Evolutionary conservation across 2,888 invertebrate genomes (phyloP), one percentile per base, ranked within the genome.

Genomic region (Xanthia icteritia): DNA sequence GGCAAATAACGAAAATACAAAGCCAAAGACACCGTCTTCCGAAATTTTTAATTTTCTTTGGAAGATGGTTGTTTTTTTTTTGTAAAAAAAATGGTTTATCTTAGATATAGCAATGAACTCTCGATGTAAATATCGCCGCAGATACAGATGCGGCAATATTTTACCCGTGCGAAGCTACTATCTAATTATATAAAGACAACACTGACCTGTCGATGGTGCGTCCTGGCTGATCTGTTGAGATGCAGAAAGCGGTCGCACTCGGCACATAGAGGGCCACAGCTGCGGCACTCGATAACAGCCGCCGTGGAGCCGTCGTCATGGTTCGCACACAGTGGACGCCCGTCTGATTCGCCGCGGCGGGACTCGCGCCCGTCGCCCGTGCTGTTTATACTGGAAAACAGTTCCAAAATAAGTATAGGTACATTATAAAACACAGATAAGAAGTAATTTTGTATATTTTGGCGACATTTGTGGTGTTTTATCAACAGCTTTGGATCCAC

Each of bases 181-280:
- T 51, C 17, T 48, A 15, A 23, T 51, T 51, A 51, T 2, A 51
- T 51, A 51, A 36, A 36, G 17, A n/a, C 23, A 51, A n/a, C 23
- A 56, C 63, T 48, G 17, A 97, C 98, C 97, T 98, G 98, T 94
- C 99, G 96, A 85, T 98, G 98, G 93, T 99, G 99, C 81, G 97
- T 97, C 77, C 99, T 97, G 2, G 99, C 99, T 90, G 98, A 97
- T 70, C 99, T 97, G 92, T 99, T 99, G 74, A 99, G 97, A 95
- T 99, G 99, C 79, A 99, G 96, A 92, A 99, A 99, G 73, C 99
- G 97, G 95, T 99, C 99, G 94, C 99, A 99, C 92, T 99, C 99
- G 0, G 98, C 98, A 94, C 99, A 99, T 54, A 99, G 97, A 82
- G 99, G 98, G 36, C 99, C 99, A 92, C 99, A 99, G 13, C 97